Conservation (phyloP, 2,113 vertebrate genomes). For the Proteles cristata region DNA sequence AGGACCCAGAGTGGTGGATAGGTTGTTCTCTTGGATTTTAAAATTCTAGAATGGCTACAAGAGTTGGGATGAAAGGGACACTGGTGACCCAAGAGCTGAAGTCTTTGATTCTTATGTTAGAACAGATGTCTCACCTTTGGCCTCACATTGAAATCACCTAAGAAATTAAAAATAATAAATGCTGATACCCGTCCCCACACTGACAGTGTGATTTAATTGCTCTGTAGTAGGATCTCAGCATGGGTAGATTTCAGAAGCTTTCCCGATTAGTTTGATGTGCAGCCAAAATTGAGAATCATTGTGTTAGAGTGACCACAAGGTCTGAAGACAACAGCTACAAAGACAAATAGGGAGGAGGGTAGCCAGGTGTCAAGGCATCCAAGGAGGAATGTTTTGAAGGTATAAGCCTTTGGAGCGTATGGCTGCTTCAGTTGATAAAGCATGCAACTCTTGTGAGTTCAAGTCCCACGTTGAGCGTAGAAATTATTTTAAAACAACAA, state of each 20-base stretch:
- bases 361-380: neutral
- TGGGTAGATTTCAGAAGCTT: neutral
- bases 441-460: neutral
- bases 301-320: neutral
- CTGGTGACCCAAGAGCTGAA: neutral
- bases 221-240: neutral
- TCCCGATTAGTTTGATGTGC: neutral
- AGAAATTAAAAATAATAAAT: neutral
- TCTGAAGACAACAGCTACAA: neutral
- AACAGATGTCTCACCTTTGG: neutral
- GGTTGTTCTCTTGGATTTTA: neutral
- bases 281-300: neutral
- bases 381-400: neutral
- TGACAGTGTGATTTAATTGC: neutral
- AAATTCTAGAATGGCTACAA: neutral
- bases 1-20: neutral
- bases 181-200: neutral
- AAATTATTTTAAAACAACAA: neutral
- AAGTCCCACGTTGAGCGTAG: neutral
- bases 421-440: neutral
- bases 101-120: neutral
- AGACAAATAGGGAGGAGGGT: neutral
- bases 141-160: neutral
- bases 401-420: neutral
- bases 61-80: neutral